These are phyloP conservation scores for Tachina fera DNA, from an alignment of 2,888 invertebrate genomes.

Conservation along the genomic window DNA sequence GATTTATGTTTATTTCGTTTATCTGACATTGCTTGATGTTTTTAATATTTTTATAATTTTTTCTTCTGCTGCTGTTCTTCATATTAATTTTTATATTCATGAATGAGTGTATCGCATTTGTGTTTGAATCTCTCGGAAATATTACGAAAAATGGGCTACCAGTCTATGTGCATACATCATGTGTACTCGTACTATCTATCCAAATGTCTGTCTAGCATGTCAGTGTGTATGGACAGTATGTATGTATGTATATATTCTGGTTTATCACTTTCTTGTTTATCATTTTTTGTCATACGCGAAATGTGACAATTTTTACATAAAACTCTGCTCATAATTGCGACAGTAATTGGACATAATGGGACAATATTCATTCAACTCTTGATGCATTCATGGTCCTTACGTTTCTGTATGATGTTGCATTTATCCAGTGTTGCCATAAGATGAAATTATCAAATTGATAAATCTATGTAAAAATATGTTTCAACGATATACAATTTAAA, in stretches of 20 bases:
- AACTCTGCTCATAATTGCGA: slow-evolving; percentile 81
- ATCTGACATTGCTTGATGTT: slow-evolving; percentile 51
- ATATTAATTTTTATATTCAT: background rate
- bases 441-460: no score
- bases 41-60: slow-evolving; percentile 30
- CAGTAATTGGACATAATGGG: slow-evolving; percentile 82
- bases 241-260: background rate
- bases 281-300: slow-evolving; percentile 73
- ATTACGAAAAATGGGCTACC: slow-evolving; percentile 26
- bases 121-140: slow-evolving; percentile 6
- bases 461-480: no score
- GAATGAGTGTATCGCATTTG: background rate
- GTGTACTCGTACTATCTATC: slow-evolving; percentile 4
- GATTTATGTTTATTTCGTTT: slow-evolving; percentile 45
- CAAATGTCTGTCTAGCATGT: slow-evolving; percentile 10
- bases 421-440: background rate
- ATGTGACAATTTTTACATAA: slow-evolving; percentile 77
- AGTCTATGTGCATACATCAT: slow-evolving; percentile 33
- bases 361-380: slow-evolving; percentile 77
- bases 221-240: background rate
- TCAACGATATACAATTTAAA: no score
- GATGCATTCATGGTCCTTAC: slow-evolving; percentile 39
- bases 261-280: slow-evolving; percentile 22
- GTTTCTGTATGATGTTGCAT: background rate
- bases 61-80: slow-evolving; percentile 5